These are phyloP conservation scores for Lanius collurio DNA, from an alignment of 2,113 vertebrate species.

Conservation along the genomic window DNA sequence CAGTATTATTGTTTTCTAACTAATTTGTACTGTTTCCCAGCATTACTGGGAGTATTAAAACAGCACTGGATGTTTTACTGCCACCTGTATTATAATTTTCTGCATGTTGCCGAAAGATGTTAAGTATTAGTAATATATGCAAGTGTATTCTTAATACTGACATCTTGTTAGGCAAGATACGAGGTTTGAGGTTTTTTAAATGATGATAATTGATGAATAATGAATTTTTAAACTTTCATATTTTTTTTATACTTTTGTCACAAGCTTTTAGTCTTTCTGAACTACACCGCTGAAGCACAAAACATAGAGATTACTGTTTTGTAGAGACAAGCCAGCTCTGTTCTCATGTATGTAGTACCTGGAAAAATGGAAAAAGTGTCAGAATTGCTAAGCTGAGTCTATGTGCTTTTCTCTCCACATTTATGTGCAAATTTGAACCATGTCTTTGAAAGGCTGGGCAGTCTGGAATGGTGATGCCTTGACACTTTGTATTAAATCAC, in stretches of 20 bases:
- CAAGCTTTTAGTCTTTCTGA: slow-evolving; percentile 60
- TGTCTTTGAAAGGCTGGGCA: background rate
- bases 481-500: slow-evolving; percentile 62
- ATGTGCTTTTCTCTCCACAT: background rate
- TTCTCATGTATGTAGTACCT: background rate
- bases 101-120: slow-evolving; percentile 49
- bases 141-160: slow-evolving; percentile 60
- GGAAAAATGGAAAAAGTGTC: background rate
- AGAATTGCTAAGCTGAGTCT: background rate
- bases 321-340: background rate
- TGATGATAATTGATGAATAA: slow-evolving; percentile 13
- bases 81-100: slow-evolving; percentile 17
- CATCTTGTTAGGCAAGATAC: slow-evolving; percentile 35
- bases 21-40: slow-evolving; percentile 69
- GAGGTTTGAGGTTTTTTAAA: slow-evolving; percentile 34
- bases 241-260: slow-evolving; percentile 48
- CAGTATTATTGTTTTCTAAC: slow-evolving; percentile 59
- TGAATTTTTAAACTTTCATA: slow-evolving; percentile 27
- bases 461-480: background rate
- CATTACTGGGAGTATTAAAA: slow-evolving; percentile 56
- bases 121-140: slow-evolving; percentile 62
- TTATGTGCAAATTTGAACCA: background rate
- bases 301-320: background rate
- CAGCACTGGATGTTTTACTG: slow-evolving; percentile 29
- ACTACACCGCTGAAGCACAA: slow-evolving; percentile 64